Evolutionary conservation across 2,797 vertebrate species (phyloP), one percentile per base, ranked within the genome.

Genomic region (Eidolon dupreanum): DNA sequence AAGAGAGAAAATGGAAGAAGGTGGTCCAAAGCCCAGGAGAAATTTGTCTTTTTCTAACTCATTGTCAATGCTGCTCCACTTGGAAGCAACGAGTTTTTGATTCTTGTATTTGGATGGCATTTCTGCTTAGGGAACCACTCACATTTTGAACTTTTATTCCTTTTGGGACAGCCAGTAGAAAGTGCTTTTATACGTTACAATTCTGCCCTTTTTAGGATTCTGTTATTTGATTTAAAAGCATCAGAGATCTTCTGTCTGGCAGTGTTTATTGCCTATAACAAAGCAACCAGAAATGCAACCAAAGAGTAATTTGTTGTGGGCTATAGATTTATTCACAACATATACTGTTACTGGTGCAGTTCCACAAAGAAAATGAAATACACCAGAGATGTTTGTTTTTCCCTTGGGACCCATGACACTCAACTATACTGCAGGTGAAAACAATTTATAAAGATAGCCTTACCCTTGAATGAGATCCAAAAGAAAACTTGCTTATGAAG

Each of bases 171-270:
- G 46, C 57, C 55, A 74, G 61, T 96, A 89, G 92, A 95, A 93
- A 88, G 61, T 88, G 93, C 20, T 93, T 93, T 94, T 88, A 81
- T 95, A 96, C 97, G 95, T 96, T 97, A 97, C 63, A 95, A 78
- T 91, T 95, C 78, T 97, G 97, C 97, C 97, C 96, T 98, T 98
- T 97, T 96, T 90, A 97, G 83, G 95, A 95, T 97, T 97, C 97
- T 96, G 75, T 88, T 94, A 95, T 96, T 96, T 97, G 93, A 97
- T 97, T 98, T 97, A 94, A 96, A 96, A 96, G 26, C 61, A 74
- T 91, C 83, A 79, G 43, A 95, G 66, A 38, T 93, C 88, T 94
- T 66, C 82, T 91, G 33, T 96, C 87, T 84, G 61, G 43, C 83
- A 96, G 63, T 81, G 78, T 95, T 97, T 81, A 94, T 70, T 92